Evolutionary conservation across 2,888 invertebrate species (phyloP), one percentile per base, ranked within the genome.

Genomic region (Pyralis farinalis): DNA sequence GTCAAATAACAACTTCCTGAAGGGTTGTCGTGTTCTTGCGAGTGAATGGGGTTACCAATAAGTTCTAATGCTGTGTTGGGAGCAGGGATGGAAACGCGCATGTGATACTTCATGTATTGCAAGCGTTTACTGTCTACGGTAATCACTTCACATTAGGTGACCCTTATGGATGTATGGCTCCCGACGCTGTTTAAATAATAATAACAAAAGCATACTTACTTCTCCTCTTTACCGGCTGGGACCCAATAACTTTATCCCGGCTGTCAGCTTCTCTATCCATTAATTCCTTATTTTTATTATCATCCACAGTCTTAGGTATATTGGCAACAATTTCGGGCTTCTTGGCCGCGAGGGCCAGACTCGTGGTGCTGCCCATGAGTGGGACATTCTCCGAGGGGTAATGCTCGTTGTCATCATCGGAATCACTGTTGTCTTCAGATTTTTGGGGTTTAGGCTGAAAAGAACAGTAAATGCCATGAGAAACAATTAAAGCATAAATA

Each of bases 361-460:
- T 85, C 12, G 54, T 58, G 0, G 80, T 75, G 40, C 82, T 82
- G 39, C 81, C 83, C 89, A 90, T 90, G 21, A 90, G 78, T 0
- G 90, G 90, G 0, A 84, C 86, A 32, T 81, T 78, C 59, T 90
- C 90, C 1, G 88, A 87, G 0, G 79, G 78, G 36, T 85, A 83
- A 12, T 78, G 69, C 11, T 90, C 89, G 41, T 71, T 61, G 8
- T 85, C 85, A 12, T 81, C 84, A 31, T 88, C 88, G 0, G 83
- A 82, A 7, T 86, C 85, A 34, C 76, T 66, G 1, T 58, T 56
- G 5, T 49, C 45, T 5, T 66, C 69, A 6, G 64, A 43, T 31
- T 73, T 71, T 30, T 66, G 61, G 33, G 53, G 65, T 55, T 75
- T 68, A 1, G 77, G 71, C 87, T 87, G 78, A 11, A 76, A 80